Percentiles rank a stretch among this genome's conserved stretches.
Conservation (phyloP, 2,797 vertebrate genomes). For the Linurgus olivaceus region DNA sequence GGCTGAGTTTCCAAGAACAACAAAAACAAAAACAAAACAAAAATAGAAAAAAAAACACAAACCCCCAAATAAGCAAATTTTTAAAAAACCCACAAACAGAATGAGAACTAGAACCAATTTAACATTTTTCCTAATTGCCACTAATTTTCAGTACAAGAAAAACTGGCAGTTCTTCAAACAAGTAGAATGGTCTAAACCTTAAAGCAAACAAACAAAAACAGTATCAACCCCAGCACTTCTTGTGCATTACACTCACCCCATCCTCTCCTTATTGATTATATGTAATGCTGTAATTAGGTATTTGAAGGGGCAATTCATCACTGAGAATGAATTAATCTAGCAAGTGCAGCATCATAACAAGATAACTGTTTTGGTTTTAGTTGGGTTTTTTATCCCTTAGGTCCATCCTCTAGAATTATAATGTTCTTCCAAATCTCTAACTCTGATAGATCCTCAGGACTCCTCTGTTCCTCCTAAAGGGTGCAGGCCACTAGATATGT, state of each 20-base stretch:
- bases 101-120: not conserved
- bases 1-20: not conserved
- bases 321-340: not conserved
- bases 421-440: not conserved
- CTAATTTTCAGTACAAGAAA: not conserved
- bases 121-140: not conserved
- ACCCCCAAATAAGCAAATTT: not conserved
- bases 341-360: not conserved
- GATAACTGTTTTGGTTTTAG: not conserved
- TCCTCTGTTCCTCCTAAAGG: not conserved
- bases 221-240: not conserved
- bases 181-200: not conserved
- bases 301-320: not conserved
- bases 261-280: not conserved
- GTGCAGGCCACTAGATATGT: not conserved
- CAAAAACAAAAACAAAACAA: not conserved
- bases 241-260: not conserved
- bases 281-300: not conserved
- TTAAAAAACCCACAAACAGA: rapidly evolving
- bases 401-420: not conserved
- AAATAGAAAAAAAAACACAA: not conserved
- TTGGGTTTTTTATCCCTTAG: not conserved
- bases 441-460: not conserved
- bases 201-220: not conserved
- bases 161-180: not conserved